These are phyloP conservation scores for Clamator glandarius DNA, from an alignment of 2,797 vertebrate genomes.

Conservation along the genomic window DNA sequence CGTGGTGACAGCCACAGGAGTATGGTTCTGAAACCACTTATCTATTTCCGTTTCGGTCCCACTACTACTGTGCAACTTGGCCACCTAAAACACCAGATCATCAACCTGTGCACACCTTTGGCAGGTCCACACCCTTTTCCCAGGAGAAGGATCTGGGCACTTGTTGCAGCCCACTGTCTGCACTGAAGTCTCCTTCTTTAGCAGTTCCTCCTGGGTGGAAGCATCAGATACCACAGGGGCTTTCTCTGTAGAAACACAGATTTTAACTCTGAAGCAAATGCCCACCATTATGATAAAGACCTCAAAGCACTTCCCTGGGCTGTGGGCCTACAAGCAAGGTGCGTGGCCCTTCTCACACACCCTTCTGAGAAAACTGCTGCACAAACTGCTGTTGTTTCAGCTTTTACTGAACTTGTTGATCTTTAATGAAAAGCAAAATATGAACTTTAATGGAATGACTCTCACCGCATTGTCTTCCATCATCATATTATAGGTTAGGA, in stretches of 20 bases:
- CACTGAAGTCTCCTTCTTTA: neutral
- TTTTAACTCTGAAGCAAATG: neutral
- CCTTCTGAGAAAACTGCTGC: neutral
- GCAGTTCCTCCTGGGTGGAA: neutral
- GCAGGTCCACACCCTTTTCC: neutral
- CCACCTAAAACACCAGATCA: no score
- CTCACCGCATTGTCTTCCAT: neutral
- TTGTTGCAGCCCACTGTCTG: neutral
- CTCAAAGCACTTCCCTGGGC: no score
- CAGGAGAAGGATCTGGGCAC: no score
- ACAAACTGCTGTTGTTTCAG: neutral
- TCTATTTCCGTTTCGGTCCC: no score
- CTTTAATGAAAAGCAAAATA: conserved; percentile 42
- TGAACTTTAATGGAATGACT: conserved; percentile 10
- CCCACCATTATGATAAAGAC: neutral
- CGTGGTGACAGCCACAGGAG: no score
- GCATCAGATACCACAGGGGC: neutral
- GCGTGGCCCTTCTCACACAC: neutral
- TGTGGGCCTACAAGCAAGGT: no score
- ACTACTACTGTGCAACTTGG: no score
- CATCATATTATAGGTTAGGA: neutral
- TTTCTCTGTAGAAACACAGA: neutral
- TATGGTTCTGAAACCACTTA: no score
- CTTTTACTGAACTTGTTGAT: conserved; percentile 34
- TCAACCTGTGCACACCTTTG: no score